Conservation (phyloP, 2,113 vertebrate species). For the Microtus oregoni region DNA sequence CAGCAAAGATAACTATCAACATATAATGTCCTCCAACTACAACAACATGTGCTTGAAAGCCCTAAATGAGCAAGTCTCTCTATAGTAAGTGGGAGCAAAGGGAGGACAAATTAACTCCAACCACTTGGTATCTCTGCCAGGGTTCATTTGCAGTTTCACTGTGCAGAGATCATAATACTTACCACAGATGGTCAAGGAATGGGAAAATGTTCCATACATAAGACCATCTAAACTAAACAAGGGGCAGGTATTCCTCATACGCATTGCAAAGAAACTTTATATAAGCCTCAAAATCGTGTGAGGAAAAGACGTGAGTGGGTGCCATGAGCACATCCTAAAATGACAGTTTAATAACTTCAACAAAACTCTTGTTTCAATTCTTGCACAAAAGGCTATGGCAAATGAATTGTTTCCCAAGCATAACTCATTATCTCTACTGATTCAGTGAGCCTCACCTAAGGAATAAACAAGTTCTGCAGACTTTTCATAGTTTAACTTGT, state of each 20-base stretch:
- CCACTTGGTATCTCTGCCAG: constrained; percentile 72
- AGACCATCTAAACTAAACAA: not conserved
- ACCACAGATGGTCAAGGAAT: constrained; percentile 70
- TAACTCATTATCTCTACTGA: not conserved
- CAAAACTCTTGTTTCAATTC: not conserved
- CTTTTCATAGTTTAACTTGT: not conserved
- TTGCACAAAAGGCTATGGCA: not conserved
- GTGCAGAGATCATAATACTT: constrained; percentile 1
- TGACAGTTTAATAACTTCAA: not conserved
- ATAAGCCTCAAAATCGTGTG: not conserved
- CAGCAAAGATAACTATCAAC: constrained; percentile 80
- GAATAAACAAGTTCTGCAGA: not conserved
- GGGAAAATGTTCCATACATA: constrained; percentile 63
- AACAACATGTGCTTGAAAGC: constrained; percentile 69
- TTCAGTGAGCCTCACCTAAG: not conserved
- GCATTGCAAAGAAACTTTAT: not conserved
- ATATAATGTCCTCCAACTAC: constrained; percentile 80
- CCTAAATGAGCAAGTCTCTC: constrained; percentile 70
- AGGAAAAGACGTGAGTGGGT: not conserved
- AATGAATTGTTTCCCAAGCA: not conserved
- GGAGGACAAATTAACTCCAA: constrained; percentile 78
- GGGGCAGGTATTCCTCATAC: not conserved
- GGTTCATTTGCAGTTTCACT: constrained; percentile 82
- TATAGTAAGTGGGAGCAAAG: constrained; percentile 69
- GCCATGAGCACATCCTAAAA: not conserved